Conservation (phyloP, 2,113 vertebrate genomes). For the Xerus inauris region DNA sequence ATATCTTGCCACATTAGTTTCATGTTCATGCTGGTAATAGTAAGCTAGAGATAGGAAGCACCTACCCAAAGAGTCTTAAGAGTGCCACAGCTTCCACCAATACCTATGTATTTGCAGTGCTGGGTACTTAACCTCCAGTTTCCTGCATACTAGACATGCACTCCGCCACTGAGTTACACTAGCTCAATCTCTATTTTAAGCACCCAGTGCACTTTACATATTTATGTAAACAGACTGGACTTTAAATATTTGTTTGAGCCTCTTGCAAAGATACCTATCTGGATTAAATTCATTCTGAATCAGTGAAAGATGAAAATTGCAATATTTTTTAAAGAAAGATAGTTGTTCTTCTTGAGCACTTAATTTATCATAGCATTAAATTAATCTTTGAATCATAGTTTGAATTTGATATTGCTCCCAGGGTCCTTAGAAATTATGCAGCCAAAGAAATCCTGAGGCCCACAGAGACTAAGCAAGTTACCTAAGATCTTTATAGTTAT, state of each 20-base stretch:
- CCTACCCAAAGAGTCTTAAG: not conserved
- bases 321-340: conserved; percentile 12
- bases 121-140: not conserved
- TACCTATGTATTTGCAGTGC: not conserved
- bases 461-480: not conserved
- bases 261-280: not conserved
- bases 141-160: not conserved
- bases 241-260: not conserved
- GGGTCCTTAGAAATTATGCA: not conserved
- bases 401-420: not conserved
- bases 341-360: not conserved
- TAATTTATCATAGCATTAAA: not conserved
- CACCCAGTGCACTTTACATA: not conserved
- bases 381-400: not conserved
- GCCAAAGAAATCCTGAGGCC: not conserved
- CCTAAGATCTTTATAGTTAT: not conserved
- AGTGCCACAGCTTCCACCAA: not conserved
- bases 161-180: not conserved
- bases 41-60: not conserved
- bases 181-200: not conserved
- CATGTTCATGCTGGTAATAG: not conserved
- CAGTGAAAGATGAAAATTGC: conserved; percentile 3
- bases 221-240: not conserved
- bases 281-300: conserved; percentile 17
- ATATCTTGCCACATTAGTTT: not conserved